Conservation (phyloP, 2,888 invertebrate species). For the Drosophila lutescens region DNA sequence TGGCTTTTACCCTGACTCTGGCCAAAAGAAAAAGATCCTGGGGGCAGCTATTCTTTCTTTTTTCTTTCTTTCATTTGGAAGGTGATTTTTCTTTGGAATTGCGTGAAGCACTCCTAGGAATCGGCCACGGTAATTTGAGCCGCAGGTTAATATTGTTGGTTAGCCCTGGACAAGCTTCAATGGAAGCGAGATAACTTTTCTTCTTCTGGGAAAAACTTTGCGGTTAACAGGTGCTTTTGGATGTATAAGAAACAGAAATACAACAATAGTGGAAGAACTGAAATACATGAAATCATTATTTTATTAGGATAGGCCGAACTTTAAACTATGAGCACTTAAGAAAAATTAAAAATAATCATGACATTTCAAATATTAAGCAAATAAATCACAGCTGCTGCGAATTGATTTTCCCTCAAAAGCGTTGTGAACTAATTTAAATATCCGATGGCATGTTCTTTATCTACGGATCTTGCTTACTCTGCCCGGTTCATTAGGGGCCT, state of each 20-base stretch:
- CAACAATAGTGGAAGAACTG: too few relatives aligned
- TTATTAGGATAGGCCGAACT: too few relatives aligned
- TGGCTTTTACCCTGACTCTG: conserved; percentile 2
- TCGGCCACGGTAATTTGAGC: conserved; percentile 22
- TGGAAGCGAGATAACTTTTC: conserved; percentile 1
- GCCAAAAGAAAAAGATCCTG: conserved; percentile 2
- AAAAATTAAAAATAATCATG: not conserved
- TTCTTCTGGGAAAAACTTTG: not conserved
- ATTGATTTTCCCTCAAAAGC: not conserved
- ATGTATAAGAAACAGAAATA: not conserved
- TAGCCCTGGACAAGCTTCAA: not conserved
- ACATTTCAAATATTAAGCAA: not conserved
- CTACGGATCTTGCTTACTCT: conserved; percentile 14
- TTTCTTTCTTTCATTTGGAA: conserved; percentile 6
- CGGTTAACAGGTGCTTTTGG: not conserved
- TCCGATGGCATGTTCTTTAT: conserved; percentile 50
- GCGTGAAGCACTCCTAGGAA: conserved; percentile 10
- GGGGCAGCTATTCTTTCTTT: not conserved
- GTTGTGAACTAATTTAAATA: conserved; percentile 28
- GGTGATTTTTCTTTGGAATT: conserved; percentile 19
- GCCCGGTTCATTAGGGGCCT: conserved; percentile 59
- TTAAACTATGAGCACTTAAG: not conserved
- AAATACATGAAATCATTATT: too few relatives aligned
- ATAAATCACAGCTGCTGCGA: conserved; percentile 13
- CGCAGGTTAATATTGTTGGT: conserved; percentile 14